Percentiles rank a stretch among this genome's conserved stretches.
These are phyloP conservation scores for Clarias platycephalus DNA, from an alignment of 2,797 vertebrate genomes.

Conservation along the genomic window DNA sequence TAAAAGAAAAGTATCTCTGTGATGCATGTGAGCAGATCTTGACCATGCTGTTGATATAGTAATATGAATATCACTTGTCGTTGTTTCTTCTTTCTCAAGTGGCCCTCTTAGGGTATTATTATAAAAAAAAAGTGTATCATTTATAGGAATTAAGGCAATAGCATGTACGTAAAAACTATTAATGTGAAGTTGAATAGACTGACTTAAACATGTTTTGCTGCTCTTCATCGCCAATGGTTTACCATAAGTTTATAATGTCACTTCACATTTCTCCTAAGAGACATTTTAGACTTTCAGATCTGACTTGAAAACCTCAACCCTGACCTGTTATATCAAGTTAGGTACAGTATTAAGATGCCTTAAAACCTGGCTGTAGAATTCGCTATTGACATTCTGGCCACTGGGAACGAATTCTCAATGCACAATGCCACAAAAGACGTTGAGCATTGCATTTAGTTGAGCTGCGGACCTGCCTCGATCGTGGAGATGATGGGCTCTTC, in stretches of 20 bases:
- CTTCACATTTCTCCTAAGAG: not conserved
- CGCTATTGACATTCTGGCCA: no score
- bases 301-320: not conserved
- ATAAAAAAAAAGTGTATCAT: not conserved
- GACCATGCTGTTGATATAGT: not conserved
- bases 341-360: no score
- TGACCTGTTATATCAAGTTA: no score
- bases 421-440: no score
- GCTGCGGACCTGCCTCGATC: no score
- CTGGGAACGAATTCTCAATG: no score
- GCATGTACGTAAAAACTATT: not conserved
- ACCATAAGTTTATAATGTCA: not conserved
- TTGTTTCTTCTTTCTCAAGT: not conserved
- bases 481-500: no score
- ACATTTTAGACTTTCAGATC: not conserved
- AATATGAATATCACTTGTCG: not conserved
- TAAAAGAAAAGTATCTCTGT: conserved; percentile 23
- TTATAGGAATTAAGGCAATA: not conserved
- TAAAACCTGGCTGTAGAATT: no score
- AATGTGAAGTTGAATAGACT: not conserved
- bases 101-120: not conserved
- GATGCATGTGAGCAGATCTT: not conserved
- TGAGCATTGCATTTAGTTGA: no score
- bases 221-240: not conserved
- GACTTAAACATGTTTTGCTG: not conserved